Conservation (phyloP, 2,888 invertebrate genomes). For the Onthophagus sagittarius region DNA sequence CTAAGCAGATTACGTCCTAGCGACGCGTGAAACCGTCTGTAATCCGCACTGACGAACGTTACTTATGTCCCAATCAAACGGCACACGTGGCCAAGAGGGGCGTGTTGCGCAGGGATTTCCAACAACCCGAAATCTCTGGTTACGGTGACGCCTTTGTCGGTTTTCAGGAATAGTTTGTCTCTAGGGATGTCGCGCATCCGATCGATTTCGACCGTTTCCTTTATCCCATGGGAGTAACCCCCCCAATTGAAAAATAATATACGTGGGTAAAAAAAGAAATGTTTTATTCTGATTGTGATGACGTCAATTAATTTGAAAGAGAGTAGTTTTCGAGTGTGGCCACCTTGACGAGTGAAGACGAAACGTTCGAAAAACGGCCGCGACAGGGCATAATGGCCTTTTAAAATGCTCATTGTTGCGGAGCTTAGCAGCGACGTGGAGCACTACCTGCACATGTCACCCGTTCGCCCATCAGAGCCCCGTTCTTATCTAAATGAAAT, state of each 20-base stretch:
- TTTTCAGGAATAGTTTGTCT: conserved; percentile 1
- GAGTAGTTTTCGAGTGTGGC: neutral
- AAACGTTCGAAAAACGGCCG: neutral
- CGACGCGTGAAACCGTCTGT: conserved; percentile 53
- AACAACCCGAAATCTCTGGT: conserved; percentile 31
- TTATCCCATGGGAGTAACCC: neutral
- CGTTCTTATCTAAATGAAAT: conserved; percentile 45
- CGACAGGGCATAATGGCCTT: conserved; percentile 31
- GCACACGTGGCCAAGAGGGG: conserved; percentile 42
- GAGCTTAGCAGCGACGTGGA: conserved; percentile 34
- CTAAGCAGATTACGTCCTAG: conserved; percentile 57
- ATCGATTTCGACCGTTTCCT: neutral
- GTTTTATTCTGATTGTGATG: neutral
- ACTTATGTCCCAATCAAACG: conserved; percentile 48
- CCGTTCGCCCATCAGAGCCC: conserved; percentile 28
- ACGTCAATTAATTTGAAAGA: neutral
- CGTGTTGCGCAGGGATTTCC: conserved; percentile 5
- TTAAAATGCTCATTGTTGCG: conserved; percentile 43
- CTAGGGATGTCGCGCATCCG: neutral
- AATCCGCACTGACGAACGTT: conserved; percentile 49
- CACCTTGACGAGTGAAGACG: neutral
- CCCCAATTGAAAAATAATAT: neutral
- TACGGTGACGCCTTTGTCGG: conserved; percentile 35
- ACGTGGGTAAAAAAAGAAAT: neutral
- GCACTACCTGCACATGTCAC: conserved; percentile 44